A percentile compares a stretch with the other conserved stretches of the same genome.
phyloP scores from a whole-genome alignment of 2,888 invertebrate genomes.

The Tinea pellionella region DNA sequence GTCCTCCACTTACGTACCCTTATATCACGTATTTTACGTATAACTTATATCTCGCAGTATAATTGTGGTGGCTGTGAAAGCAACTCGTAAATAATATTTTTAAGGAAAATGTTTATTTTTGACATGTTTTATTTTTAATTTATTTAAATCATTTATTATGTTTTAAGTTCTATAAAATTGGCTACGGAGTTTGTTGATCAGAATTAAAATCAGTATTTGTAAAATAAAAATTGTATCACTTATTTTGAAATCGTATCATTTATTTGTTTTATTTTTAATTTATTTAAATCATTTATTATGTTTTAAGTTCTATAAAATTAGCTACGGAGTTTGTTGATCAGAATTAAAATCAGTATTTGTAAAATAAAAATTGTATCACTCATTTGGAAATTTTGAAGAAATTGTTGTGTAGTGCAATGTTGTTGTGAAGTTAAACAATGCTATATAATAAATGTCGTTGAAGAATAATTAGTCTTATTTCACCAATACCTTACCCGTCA shows the following conservation, averaged over 20 bases:
- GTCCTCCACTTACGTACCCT: too few species aligned
- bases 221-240: not conserved
- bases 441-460: not conserved
- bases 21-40: too few species aligned
- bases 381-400: not conserved
- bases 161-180: too few species aligned
- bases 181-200: too few species aligned
- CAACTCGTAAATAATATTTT: not conserved
- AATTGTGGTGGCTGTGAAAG: slow-evolving; percentile 1
- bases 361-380: not conserved
- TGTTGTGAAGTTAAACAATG: not conserved
- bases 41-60: too few species aligned
- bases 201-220: not conserved
- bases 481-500: too few species aligned
- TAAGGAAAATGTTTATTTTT: not conserved
- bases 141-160: not conserved
- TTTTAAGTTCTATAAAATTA: too few species aligned
- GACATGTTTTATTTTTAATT: not conserved
- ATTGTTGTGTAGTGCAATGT: not conserved
- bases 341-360: not conserved
- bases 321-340: too few species aligned
- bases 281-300: too few species aligned
- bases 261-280: too few species aligned
- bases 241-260: not conserved
- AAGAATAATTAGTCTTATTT: too few species aligned